Base-by-base conservation (phyloP, 2,888 invertebrate genomes). In the Drosophila picticornis region DNA sequence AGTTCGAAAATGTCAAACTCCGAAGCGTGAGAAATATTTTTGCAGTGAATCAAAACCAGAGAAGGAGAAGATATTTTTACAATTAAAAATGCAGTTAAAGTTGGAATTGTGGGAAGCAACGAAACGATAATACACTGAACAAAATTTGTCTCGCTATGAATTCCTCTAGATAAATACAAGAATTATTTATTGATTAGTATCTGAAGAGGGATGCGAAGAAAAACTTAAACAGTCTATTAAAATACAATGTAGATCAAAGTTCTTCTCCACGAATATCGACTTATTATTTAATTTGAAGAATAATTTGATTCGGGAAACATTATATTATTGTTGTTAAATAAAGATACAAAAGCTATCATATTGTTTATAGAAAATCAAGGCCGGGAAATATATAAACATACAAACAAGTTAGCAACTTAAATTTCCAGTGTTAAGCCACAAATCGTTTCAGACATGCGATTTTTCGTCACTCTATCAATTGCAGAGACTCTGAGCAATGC, bases 1-100 rank as follows among this genome's bases (percentile, higher is more conserved):
- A 91, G 92, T 93, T 92, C 93, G 92, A 88, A 91, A 90, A 91
- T 92, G 92, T 93, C 93, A 93, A 91, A 90, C 88, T 92, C 79
- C 86, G 80, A 88, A 92, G 92, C 93, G 92, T 93, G 92, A 92
- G 93, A 92, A 93, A 90, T 85, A 83, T 88, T 88, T 90, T 78
- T 90, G 81, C 84, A 84, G 77, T 87, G 82, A 88, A 87, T 87
- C 85, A 87, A 88, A 90, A 85, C 88, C 83, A 78, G 72, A 87
- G 80, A 78, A 75, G 77, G 78, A 83, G 72, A 77, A 80, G 79
- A 89, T 90, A 90, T 89, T 87, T 87, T 88, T 78, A 80, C 90
- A 91, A 91, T 89, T 89, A 89, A 86, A 70, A 84, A 80, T 78
- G 77, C 63, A 74, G 70, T 55, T 77, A 69, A 74, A 67, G 75